Evolutionary conservation across 2,888 invertebrate genomes (phyloP), one percentile per base, ranked within the genome.

Genomic region (Clepsis dumicolana): DNA sequence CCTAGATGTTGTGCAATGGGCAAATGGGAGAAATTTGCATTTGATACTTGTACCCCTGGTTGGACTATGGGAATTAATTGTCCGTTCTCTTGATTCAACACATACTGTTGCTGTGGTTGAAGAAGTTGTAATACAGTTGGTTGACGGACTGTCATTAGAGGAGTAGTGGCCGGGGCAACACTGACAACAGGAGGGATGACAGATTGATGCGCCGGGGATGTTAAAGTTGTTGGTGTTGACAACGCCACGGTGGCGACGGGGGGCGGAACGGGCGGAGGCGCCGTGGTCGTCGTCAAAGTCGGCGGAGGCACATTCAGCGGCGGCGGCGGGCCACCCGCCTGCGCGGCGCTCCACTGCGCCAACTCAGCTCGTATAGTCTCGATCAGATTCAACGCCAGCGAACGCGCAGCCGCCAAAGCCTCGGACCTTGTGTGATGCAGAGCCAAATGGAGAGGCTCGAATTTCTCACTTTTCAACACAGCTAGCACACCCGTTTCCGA

Each of bases 401-500:
- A 95, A 78, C 96, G 95, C 16, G 96, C 97, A 75, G 95, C 95
- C 72, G 95, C 94, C 50, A 96, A 86, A 56, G 96, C 96, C 77
- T 96, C 95, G 27, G 95, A 93, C 76, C 96, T 95, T 12, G 95
- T 94, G 90, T 97, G 97, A 80, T 97, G 96, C 75, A 97, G 92
- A 75, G 95, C 96, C 75, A 97, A 94, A 89, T 97, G 96, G 80
- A 97, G 90, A 1, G 97, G 96, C 81, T 97, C 97, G 60, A 88
- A 83, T 71, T 96, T 96, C 72, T 93, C 93, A 57, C 96, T 96
- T 79, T 96, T 94, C 73, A 97, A 87, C 12, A 96, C 95, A 41
- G 97, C 96, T 73, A 95, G 95, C 3, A 96, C 96, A 27, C 97
- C 96, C 4, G 97, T 97, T 87, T 97, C 97, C 63, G 95, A 95